Conservation (phyloP, 2,113 vertebrate species). For the Alethe diademata region DNA sequence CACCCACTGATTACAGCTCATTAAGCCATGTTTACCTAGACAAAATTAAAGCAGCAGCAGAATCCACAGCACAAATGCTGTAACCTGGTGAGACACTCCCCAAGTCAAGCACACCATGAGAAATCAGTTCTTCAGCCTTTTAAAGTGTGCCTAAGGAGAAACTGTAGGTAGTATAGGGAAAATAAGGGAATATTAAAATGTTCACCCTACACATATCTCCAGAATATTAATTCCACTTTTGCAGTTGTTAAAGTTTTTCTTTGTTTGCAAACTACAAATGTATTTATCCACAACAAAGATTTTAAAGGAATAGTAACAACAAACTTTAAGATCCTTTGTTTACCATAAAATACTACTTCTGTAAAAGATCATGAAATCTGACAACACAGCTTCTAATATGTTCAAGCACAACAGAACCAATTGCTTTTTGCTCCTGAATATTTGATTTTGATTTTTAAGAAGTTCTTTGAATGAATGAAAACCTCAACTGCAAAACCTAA, state of each 20-base stretch:
- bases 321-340: neutral
- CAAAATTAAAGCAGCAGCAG: neutral
- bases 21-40: neutral
- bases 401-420: neutral
- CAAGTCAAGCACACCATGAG: neutral
- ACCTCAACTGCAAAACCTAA: neutral
- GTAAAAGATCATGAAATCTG: neutral
- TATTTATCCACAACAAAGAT: neutral
- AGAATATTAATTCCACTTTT: neutral
- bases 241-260: neutral
- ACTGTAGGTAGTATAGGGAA: neutral
- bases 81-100: neutral
- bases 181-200: neutral
- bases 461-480: neutral
- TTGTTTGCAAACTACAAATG: neutral
- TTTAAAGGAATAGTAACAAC: neutral
- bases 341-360: neutral
- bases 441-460: neutral
- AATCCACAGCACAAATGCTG: neutral
- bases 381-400: neutral
- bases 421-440: neutral
- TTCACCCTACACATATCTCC: rapidly evolving
- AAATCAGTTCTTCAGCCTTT: neutral
- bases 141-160: neutral
- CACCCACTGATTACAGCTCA: neutral